A percentile compares a stretch with the other conserved stretches of the same genome.
These are phyloP conservation scores for Acanthopagrus latus DNA, from an alignment of 2,797 vertebrate genomes.

Conservation along the genomic window DNA sequence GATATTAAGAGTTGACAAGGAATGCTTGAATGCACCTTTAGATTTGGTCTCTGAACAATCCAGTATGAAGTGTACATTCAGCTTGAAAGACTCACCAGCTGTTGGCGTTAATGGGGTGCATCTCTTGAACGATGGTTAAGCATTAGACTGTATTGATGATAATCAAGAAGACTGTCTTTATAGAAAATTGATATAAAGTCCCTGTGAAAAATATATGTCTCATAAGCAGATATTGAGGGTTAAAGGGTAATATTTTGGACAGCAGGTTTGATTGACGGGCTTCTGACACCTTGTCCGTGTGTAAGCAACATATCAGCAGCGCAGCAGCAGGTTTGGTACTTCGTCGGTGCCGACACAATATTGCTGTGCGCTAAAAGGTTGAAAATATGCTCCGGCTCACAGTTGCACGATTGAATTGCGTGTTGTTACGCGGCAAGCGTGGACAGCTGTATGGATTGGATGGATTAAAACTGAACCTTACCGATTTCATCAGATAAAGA, in stretches of 20 bases:
- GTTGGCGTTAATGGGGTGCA: background rate
- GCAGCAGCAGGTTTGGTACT: background rate
- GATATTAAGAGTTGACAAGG: background rate
- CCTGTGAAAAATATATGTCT: background rate
- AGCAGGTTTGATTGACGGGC: background rate
- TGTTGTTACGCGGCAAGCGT: background rate
- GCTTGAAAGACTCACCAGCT: background rate
- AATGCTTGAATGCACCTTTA: background rate
- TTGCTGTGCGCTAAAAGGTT: background rate
- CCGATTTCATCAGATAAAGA: conserved; percentile 9
- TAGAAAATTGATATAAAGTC: background rate
- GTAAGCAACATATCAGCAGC: background rate
- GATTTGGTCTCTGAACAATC: background rate
- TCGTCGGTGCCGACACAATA: background rate
- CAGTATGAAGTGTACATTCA: background rate
- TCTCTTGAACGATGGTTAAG: background rate
- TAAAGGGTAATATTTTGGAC: background rate
- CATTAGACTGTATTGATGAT: background rate
- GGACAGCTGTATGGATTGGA: conserved; percentile 2
- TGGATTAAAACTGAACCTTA: background rate
- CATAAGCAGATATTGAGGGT: background rate
- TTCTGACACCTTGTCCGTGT: background rate
- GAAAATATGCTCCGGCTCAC: conserved; percentile 17
- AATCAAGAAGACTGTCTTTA: background rate
- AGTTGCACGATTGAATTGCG: background rate